Evolutionary conservation across 2,888 invertebrate species (phyloP).

Genomic region (Melanostoma mellinum): DNA sequence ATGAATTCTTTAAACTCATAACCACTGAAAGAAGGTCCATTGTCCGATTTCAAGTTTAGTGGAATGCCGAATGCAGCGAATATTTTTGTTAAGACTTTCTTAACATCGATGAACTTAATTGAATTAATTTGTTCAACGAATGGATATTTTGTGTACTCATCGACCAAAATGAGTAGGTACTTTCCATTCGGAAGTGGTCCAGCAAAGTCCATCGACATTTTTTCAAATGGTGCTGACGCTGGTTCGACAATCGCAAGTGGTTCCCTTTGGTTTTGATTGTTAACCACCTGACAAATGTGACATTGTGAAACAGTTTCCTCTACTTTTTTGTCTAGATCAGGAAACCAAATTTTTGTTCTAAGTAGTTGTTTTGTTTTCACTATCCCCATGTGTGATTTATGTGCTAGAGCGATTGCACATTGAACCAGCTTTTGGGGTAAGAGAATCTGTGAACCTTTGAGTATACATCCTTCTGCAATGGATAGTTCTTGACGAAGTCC

Average conservation of each 20-base stretch:
- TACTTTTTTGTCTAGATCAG: no score
- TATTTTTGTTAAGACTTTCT: not conserved
- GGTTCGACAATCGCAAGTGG: conserved; percentile 18
- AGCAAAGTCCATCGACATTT: conserved; percentile 7
- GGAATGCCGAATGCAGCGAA: not conserved
- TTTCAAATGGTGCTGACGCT: conserved; percentile 10
- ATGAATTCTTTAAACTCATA: not conserved
- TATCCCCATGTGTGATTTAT: conserved; percentile 19
- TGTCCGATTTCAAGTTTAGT: not conserved
- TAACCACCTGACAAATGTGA: not conserved
- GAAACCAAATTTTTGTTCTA: conserved; percentile 15
- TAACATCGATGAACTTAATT: conserved; percentile 2
- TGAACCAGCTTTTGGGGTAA: conserved; percentile 4
- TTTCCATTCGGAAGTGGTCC: conserved; percentile 15
- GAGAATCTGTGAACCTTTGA: conserved; percentile 18
- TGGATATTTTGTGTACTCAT: conserved; percentile 6
- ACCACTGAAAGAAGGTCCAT: not conserved
- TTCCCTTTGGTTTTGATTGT: conserved; percentile 8
- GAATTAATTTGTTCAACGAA: conserved; percentile 5
- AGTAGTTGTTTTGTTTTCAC: conserved; percentile 22
- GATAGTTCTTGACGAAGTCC: conserved; percentile 23
- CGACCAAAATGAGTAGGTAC: not conserved
- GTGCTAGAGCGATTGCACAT: conserved; percentile 7
- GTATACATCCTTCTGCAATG: conserved; percentile 18
- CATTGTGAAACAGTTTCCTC: conserved; percentile 2